Percentiles rank a stretch among this genome's conserved stretches.
Conservation (phyloP, 2,888 invertebrate genomes). For the Neuroscelio doddi region DNA sequence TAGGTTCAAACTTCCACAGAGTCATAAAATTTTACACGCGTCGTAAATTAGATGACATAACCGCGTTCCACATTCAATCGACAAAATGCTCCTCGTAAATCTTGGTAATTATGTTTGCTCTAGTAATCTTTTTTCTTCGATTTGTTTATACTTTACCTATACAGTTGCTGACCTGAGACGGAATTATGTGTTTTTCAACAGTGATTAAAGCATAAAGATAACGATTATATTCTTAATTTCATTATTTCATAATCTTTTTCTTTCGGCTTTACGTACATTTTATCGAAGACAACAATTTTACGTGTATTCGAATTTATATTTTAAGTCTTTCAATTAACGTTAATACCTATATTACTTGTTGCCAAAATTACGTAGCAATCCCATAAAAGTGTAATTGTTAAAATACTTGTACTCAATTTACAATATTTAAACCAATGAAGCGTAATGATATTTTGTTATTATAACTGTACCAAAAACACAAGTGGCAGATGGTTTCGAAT, state of each 20-base stretch:
- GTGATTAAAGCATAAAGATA: conserved; percentile 7
- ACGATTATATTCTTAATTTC: too few relatives aligned
- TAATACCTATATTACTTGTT: too few relatives aligned
- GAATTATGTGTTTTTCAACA: not conserved
- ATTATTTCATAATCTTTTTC: too few relatives aligned
- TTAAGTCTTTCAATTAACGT: too few relatives aligned
- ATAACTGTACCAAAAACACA: conserved; percentile 5
- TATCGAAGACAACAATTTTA: too few relatives aligned
- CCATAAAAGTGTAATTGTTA: too few relatives aligned
- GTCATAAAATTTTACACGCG: conserved; percentile 49
- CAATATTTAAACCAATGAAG: too few relatives aligned
- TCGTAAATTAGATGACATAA: conserved; percentile 52
- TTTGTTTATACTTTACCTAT: conserved; percentile 1
- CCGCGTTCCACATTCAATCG: conserved; percentile 45
- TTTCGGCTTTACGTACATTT: too few relatives aligned
- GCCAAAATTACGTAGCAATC: too few relatives aligned
- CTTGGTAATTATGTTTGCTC: conserved; percentile 20
- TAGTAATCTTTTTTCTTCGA: conserved; percentile 5
- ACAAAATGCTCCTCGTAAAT: conserved; percentile 35
- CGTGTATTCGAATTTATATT: too few relatives aligned
- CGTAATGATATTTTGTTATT: too few relatives aligned
- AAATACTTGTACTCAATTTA: too few relatives aligned
- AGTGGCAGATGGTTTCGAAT: conserved; percentile 34
- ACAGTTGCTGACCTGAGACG: not conserved
- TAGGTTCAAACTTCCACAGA: conserved; percentile 37